A percentile compares a stretch with the other conserved stretches of the same genome.
Conservation (phyloP, 2,888 invertebrate genomes). For the Gasteruption jaculator region DNA sequence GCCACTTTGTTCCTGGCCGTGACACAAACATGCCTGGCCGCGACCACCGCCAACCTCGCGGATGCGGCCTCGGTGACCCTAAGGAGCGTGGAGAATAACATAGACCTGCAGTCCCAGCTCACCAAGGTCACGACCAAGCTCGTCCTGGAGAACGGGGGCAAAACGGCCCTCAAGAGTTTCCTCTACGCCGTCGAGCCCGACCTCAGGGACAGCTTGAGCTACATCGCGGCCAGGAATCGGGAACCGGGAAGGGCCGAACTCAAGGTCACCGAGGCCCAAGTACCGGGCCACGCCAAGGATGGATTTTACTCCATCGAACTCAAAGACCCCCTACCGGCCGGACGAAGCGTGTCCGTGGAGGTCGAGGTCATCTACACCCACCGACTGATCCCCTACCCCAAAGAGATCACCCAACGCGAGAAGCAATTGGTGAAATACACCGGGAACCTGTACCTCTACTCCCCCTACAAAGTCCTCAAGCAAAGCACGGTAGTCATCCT, state of each 20-base stretch:
- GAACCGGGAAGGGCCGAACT: conserved; percentile 45
- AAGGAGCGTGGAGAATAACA: conserved; percentile 78
- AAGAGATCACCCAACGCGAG: conserved; percentile 85
- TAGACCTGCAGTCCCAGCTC: conserved; percentile 85
- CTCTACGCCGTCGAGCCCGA: conserved; percentile 67
- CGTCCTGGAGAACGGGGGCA: conserved; percentile 78
- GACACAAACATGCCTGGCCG: too few relatives aligned
- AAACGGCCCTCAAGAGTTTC: conserved; percentile 66
- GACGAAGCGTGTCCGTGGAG: conserved; percentile 58
- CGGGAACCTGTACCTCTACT: conserved; percentile 79
- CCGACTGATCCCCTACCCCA: conserved; percentile 78
- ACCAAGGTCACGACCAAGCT: conserved; percentile 78
- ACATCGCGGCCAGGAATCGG: conserved; percentile 59
- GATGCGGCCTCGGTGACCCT: conserved; percentile 59
- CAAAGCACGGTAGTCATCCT: conserved; percentile 80
- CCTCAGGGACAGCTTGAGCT: conserved; percentile 65
- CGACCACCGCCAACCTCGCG: conserved; percentile 20
- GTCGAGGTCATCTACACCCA: conserved; percentile 75
- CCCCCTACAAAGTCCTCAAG: conserved; percentile 74
- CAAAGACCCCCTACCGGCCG: conserved; percentile 59
- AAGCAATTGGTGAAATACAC: conserved; percentile 86
- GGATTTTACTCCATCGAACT: conserved; percentile 60
- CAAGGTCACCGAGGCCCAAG: conserved; percentile 51
- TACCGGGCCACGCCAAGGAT: conserved; percentile 52
- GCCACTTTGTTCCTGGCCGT: too few relatives aligned